Percentiles rank a stretch among this genome's conserved stretches.
These are phyloP conservation scores for Arctia plantaginis DNA, from an alignment of 2,888 invertebrate genomes.

Conservation along the genomic window DNA sequence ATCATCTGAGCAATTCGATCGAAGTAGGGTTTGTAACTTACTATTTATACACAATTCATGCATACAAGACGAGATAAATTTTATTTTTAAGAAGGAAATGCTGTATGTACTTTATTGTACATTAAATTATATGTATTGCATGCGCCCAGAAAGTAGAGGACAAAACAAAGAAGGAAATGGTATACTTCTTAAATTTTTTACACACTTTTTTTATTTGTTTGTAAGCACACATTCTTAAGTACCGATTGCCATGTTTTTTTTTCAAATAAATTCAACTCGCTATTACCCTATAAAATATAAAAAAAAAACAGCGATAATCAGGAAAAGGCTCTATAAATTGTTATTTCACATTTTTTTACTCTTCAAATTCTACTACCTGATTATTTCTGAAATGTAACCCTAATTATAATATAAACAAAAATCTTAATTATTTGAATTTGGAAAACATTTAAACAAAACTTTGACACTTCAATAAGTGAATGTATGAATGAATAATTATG, in stretches of 20 bases:
- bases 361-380: neutral
- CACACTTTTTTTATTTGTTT: neutral
- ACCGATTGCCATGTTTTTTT: neutral
- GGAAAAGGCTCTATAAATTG: neutral
- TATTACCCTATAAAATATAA: neutral
- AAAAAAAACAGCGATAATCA: conserved; percentile 8
- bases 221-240: neutral
- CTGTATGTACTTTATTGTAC: neutral
- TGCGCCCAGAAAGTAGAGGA: conserved; percentile 54
- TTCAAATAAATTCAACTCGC: neutral
- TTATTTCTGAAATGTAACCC: neutral
- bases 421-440: neutral
- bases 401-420: neutral
- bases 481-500: conserved; percentile 33
- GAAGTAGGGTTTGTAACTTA: too few species aligned
- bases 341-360: neutral
- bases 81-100: neutral
- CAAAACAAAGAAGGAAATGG: conserved; percentile 54
- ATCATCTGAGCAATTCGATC: neutral
- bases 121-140: conserved; percentile 26
- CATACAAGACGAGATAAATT: neutral
- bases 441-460: neutral
- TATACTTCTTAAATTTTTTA: conserved; percentile 33
- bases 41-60: neutral
- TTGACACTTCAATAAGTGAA: conserved; percentile 3